Evolutionary conservation across 2,797 vertebrate genomes (phyloP).

Genomic region (Enteromius argenteus): DNA sequence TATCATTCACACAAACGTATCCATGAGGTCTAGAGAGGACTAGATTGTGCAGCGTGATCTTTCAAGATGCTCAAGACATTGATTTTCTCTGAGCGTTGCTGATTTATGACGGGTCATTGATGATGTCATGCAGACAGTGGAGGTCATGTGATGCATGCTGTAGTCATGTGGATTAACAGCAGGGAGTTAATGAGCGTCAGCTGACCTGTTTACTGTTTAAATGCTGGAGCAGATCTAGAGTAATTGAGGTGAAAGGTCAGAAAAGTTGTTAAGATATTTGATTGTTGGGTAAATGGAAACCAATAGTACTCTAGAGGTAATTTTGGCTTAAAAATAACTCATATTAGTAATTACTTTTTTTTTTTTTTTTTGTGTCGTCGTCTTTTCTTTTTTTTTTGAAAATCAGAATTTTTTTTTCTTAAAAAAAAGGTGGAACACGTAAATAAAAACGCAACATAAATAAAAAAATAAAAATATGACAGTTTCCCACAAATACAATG

Average conservation of each 20-base stretch:
- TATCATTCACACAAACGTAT: not conserved
- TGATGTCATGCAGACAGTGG: not conserved
- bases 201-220: not conserved
- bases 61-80: not conserved
- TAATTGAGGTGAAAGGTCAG: constrained; percentile 13
- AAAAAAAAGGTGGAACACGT: too few relatives aligned
- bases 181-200: not conserved
- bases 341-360: not conserved
- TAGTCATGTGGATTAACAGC: not conserved
- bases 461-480: too few relatives aligned
- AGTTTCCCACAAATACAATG: too few relatives aligned
- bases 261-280: not conserved
- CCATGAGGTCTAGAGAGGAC: not conserved
- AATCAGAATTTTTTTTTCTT: too few relatives aligned
- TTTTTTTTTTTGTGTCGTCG: too few relatives aligned
- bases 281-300: constrained; percentile 1
- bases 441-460: too few relatives aligned
- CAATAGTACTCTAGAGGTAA: not conserved
- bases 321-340: not conserved
- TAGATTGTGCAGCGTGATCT: not conserved
- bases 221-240: not conserved
- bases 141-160: not conserved
- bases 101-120: not conserved
- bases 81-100: not conserved
- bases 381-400: not conserved